Evolutionary conservation across 2,888 invertebrate genomes (phyloP).

Genomic region (Helicoverpa assulta): DNA sequence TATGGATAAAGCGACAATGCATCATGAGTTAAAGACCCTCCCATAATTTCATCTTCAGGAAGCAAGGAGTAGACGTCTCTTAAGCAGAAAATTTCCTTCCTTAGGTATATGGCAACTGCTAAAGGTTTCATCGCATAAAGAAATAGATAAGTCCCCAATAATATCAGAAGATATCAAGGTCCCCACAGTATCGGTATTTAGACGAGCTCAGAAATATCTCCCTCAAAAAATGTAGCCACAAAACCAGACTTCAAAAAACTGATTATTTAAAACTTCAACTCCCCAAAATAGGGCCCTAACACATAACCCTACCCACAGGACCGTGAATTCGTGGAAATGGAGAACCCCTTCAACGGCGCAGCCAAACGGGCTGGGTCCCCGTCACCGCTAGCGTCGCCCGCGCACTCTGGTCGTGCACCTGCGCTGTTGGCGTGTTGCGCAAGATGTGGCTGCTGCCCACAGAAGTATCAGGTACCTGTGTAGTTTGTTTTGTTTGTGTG

Average conservation of each 20-base stretch:
- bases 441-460: conserved; percentile 96
- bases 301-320: conserved; percentile 91
- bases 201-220: too few relatives aligned
- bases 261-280: conserved; percentile 37
- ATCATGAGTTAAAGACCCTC: too few relatives aligned
- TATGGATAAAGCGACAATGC: too few relatives aligned
- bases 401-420: conserved; percentile 94
- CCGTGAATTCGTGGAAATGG: conserved; percentile 98
- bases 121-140: too few relatives aligned
- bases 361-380: conserved; percentile 97
- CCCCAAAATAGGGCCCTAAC: conserved; percentile 60
- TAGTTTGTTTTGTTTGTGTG: conserved; percentile 50
- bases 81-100: too few relatives aligned
- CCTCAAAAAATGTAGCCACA: conserved; percentile 18
- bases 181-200: too few relatives aligned
- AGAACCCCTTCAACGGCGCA: conserved; percentile 98
- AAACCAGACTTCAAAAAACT: conserved; percentile 33
- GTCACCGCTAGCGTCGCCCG: conserved; percentile 96
- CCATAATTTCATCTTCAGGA: too few relatives aligned
- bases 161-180: too few relatives aligned
- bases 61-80: too few relatives aligned
- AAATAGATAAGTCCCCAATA: too few relatives aligned
- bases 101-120: too few relatives aligned
- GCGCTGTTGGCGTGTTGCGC: conserved; percentile 95
- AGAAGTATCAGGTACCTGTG: conserved; percentile 94